Base-by-base conservation (phyloP, 2,113 vertebrate genomes). In the Myiozetetes cayanensis region DNA sequence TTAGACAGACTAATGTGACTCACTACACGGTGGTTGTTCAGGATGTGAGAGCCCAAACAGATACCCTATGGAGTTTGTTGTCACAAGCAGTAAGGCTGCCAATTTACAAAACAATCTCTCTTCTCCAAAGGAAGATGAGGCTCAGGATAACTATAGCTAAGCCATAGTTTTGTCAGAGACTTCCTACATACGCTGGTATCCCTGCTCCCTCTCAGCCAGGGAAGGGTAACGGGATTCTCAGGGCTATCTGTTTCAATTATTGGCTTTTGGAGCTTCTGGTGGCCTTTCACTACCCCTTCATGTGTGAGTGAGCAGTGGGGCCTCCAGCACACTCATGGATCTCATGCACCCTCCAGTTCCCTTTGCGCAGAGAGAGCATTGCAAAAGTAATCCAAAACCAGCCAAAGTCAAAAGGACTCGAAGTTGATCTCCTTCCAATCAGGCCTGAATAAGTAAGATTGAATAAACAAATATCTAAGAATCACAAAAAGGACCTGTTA, bases 311-410 rank as follows among this genome's bases (percentile, higher is more conserved):
- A 31, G 30, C 19, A 47, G n/a, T 16, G 20, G 5, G 27, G 31
- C 37, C 82, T 76, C 22, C 71, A 87, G 28, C 15, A 44, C 13
- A 9, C 47, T 46, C 13, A 10, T 18, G 46, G 50, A 89, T 63
- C 41, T 70, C 31, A 59, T 2, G 3, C 25, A 39, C 0, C 0
- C 14, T 59, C 33, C 2, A 1, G 6, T 49, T 41, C 20, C 39
- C 43, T 33, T 14, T 67, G 50, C 3, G 2, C n/a, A 76, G 22
- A 75, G 10, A 22, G 2, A 49, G 14, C 14, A 65, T 56, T 73
- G n/a, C 22, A 79, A 80, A 61, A 12, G 8, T 27, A 63, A 93
- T 46, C 20, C n/a, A 88, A 94, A 93, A 68, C 14, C 31, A 89
- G 33, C 8, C 16, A 71, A 59, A 90, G 30, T 16, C 41, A 77